Percentiles rank a stretch among this genome's conserved stretches.
Conservation (phyloP, 2,797 vertebrate genomes). For the Forpus xanthops region DNA sequence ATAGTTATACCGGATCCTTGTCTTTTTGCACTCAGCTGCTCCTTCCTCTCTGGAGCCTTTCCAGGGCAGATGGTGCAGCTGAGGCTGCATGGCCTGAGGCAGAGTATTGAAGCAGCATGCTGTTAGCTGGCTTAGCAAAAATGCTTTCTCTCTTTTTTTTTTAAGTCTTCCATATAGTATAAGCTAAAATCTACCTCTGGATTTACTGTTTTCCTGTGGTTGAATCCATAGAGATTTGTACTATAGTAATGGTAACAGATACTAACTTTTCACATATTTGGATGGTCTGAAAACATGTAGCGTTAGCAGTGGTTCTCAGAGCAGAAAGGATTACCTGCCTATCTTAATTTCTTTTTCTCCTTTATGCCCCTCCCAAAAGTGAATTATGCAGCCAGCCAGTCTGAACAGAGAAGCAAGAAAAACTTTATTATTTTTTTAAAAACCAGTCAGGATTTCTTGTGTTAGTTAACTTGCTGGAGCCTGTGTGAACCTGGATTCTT, state of each 20-base stretch:
- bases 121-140: conserved; percentile 27
- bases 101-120: background rate
- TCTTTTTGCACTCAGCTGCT: conserved; percentile 22
- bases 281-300: background rate
- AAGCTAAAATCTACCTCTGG: background rate
- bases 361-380: background rate
- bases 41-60: conserved; percentile 43
- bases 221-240: background rate
- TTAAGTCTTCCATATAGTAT: background rate
- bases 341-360: background rate
- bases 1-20: background rate
- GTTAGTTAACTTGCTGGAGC: background rate
- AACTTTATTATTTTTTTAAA: background rate
- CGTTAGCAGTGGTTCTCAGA: background rate
- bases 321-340: background rate
- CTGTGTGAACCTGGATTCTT: background rate
- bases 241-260: background rate
- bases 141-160: background rate
- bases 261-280: background rate
- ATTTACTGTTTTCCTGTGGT: background rate
- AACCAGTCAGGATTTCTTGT: background rate
- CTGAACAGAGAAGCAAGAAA: background rate
- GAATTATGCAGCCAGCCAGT: background rate
- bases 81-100: conserved; percentile 32
- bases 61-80: conserved; percentile 55